Conservation (phyloP, 2,113 vertebrate genomes). For the Alethe diademata region DNA sequence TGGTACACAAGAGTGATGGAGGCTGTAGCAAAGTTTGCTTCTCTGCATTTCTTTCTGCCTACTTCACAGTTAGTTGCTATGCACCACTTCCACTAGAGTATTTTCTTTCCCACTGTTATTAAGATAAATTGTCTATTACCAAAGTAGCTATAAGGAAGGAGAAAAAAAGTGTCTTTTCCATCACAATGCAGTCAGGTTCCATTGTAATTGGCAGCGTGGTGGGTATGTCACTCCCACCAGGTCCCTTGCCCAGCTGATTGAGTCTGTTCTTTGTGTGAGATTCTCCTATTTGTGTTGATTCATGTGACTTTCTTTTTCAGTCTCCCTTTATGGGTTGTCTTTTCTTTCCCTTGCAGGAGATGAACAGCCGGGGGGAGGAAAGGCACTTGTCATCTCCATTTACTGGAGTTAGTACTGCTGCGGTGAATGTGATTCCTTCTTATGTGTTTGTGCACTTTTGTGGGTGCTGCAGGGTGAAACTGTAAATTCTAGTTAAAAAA, state of each 20-base stretch:
- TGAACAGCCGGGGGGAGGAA: not conserved
- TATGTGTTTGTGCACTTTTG: not conserved
- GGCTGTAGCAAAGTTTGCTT: not conserved
- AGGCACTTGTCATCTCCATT: not conserved
- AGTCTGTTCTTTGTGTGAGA: not conserved
- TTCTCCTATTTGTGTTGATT: not conserved
- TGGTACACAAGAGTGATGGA: not conserved
- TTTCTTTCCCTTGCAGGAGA: not conserved
- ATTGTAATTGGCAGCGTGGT: not conserved
- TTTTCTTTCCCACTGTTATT: constrained; percentile 6
- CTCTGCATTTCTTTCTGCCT: not conserved
- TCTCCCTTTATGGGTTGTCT: not conserved
- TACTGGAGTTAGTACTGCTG: not conserved
- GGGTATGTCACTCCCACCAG: constrained; percentile 7
- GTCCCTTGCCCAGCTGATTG: not conserved
- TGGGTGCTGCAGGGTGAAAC: not conserved
- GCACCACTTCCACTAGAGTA: not conserved
- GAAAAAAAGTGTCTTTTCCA: not conserved
- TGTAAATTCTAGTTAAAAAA: constrained; percentile 22
- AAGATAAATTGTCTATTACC: constrained; percentile 35
- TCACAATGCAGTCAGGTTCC: not conserved
- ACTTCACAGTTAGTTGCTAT: not conserved
- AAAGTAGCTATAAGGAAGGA: not conserved
- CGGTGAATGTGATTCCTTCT: not conserved
- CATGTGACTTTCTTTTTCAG: not conserved